Evolutionary conservation across 2,797 vertebrate genomes (phyloP).

Genomic region (Aphelocoma californica): DNA sequence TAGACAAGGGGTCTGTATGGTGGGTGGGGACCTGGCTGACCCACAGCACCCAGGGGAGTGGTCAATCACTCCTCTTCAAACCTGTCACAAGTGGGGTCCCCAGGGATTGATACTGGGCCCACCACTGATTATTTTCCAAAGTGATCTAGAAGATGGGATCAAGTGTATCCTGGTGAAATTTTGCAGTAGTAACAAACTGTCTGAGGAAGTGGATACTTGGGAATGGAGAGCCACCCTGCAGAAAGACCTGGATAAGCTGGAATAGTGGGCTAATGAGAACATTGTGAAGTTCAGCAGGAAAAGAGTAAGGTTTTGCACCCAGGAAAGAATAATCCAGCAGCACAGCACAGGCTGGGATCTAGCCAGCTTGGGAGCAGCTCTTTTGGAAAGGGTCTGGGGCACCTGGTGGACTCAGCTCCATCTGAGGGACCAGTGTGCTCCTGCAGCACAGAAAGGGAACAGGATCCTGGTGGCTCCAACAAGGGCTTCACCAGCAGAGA

Average conservation of each 20-base stretch:
- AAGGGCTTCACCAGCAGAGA: background rate
- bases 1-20: too few relatives aligned
- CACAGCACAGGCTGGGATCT: background rate
- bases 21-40: background rate
- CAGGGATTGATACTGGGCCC: background rate
- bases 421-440: background rate
- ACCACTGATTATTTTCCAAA: background rate
- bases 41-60: background rate
- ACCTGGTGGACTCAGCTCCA: background rate
- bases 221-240: background rate
- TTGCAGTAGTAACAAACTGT: background rate
- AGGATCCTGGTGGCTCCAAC: background rate
- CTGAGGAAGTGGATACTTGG: background rate
- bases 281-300: background rate
- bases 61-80: background rate
- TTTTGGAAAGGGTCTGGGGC: background rate
- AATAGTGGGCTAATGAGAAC: background rate
- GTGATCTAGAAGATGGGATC: background rate
- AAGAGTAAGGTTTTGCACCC: background rate
- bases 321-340: background rate
- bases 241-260: background rate
- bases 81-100: background rate
- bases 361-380: background rate
- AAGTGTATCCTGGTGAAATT: background rate
- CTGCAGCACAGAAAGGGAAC: background rate